Base-by-base conservation (phyloP, 2,888 invertebrate genomes). In the Lysandra coridon region DNA sequence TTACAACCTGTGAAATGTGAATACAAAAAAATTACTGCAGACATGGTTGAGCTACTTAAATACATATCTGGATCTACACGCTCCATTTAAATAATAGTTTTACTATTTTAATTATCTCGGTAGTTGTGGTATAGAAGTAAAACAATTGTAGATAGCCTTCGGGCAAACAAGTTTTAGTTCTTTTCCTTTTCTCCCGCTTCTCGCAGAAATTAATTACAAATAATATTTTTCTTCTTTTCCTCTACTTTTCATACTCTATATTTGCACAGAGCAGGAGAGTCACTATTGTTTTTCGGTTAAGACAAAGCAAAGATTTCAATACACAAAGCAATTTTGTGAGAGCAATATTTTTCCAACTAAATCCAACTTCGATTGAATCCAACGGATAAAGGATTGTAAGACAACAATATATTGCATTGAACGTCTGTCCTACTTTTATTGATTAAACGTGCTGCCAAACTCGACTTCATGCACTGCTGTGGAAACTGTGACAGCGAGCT, bases 281-380 rank as follows among this genome's bases (percentile, higher is more conserved):
- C 44, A 74, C 44, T 74, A 44, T 74, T 74, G 74, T 74, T 74
- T 74, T 74, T 74, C 23, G 74, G 74, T 74, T 40, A 44, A 74
- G 44, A 74, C 23, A 74, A 74, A 74, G 44, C 74, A 44, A 74
- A 74, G 44, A 44, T 44, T 74, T 44, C 44, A 74, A 74, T 74
- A 44, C 74, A 44, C 74, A 44, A 74, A 74, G 44, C 44, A 44
- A 74, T 74, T 44, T 74, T 23, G n/a, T 74, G 12, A 74, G 44
- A 74, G 74, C 74, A 74, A 44, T 74, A 44, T 74, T 74, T 44
- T 44, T 23, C 44, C 74, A 4, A 69, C 69, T 69, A 69, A 69
- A 69, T 37, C 69, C 69, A 69, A 69, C 69, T 69, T 69, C 69
- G 12, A 69, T 69, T 69, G 33, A 69, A 69, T 69, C 69, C 69